Evolutionary conservation across 2,113 vertebrate species (phyloP).

Genomic region (Saccopteryx leptura): DNA sequence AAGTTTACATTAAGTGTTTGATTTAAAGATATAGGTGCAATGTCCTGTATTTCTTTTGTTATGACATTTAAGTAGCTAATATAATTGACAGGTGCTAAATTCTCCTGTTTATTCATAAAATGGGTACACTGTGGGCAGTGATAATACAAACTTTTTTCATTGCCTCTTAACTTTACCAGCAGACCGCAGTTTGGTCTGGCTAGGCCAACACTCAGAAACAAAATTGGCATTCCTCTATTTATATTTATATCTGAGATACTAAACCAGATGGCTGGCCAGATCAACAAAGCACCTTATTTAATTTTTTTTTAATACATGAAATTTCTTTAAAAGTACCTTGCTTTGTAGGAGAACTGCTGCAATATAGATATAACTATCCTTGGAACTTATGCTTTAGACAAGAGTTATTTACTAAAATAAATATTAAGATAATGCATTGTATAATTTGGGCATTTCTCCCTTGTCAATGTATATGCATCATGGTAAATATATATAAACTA

Average conservation of each 20-base stretch:
- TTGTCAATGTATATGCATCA: conserved; percentile 35
- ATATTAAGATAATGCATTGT: conserved; percentile 61
- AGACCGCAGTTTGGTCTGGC: conserved; percentile 45
- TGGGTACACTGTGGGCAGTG: conserved; percentile 50
- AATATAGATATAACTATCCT: conserved; percentile 50
- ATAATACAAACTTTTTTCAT: conserved; percentile 39
- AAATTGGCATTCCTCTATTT: conserved; percentile 70
- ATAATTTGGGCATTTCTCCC: conserved; percentile 65
- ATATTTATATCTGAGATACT: conserved; percentile 69
- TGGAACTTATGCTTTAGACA: conserved; percentile 63
- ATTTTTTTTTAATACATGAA: conserved; percentile 67
- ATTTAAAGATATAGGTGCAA: conserved; percentile 66
- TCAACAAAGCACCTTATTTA: conserved; percentile 64
- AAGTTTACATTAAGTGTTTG: conserved; percentile 79
- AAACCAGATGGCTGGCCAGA: conserved; percentile 49
- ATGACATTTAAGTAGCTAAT: conserved; percentile 71
- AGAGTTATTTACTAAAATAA: conserved; percentile 64
- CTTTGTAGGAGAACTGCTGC: conserved; percentile 37
- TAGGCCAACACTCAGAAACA: conserved; percentile 60
- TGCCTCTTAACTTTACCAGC: conserved; percentile 58
- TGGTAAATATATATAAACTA: conserved; percentile 56
- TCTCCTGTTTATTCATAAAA: conserved; percentile 72
- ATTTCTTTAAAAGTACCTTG: conserved; percentile 63
- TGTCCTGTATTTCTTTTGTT: conserved; percentile 78
- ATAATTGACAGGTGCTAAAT: conserved; percentile 71